A percentile compares a stretch with the other conserved stretches of the same genome.
These are phyloP conservation scores for Lamellibrachia columna DNA, from an alignment of 2,888 invertebrate genomes.

Conservation along the genomic window DNA sequence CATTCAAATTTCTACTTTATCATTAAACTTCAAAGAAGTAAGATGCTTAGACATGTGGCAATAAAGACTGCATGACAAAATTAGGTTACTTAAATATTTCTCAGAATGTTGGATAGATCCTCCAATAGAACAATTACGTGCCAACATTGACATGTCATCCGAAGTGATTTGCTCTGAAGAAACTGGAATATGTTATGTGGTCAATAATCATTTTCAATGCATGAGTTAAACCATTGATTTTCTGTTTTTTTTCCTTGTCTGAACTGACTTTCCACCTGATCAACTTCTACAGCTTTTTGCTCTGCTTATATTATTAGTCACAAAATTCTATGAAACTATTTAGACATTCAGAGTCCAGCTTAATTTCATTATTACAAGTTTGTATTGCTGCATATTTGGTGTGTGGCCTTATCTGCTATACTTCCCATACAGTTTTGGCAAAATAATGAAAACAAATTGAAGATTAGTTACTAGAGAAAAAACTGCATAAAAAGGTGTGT, in stretches of 20 bases:
- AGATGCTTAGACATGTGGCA: not conserved
- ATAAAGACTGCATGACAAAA: not conserved
- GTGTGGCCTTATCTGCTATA: not conserved
- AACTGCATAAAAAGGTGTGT: too few relatives aligned
- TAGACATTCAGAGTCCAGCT: not conserved
- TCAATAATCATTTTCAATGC: slow-evolving; percentile 7
- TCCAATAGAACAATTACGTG: not conserved
- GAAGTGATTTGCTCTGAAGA: not conserved
- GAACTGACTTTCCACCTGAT: not conserved
- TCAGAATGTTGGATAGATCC: not conserved
- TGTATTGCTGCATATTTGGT: not conserved
- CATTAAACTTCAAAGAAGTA: not conserved
- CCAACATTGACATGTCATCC: not conserved
- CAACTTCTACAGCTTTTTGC: not conserved
- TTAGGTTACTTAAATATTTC: not conserved
- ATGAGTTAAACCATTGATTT: slow-evolving; percentile 2
- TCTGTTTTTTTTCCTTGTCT: not conserved
- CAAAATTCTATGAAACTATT: not conserved
- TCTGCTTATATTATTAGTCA: not conserved
- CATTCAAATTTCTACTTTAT: not conserved
- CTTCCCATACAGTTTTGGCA: too few relatives aligned
- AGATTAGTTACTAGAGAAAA: too few relatives aligned
- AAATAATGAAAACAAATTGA: too few relatives aligned
- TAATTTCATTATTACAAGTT: not conserved
- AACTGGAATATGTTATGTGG: not conserved